Evolutionary conservation across 2,888 invertebrate species (phyloP), one percentile per base, ranked within the genome.

Genomic region (Nomada goodeniana): DNA sequence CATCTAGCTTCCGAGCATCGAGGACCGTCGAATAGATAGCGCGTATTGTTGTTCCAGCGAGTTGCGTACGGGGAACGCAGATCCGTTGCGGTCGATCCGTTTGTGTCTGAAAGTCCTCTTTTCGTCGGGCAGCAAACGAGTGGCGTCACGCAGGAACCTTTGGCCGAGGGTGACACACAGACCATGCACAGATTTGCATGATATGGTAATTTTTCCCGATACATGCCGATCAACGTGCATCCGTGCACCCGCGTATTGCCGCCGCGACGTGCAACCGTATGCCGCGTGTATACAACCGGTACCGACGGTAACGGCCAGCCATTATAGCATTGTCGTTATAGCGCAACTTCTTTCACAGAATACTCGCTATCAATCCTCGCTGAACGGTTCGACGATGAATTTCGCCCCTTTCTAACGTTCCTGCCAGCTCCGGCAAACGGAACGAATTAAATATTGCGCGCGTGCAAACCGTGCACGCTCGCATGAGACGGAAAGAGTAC

Each of bases 191-290:
- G 75, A 89, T 89, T 89, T 90, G 84, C 89, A 90, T 88, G 86
- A 90, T 89, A 90, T 90, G 89, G 82, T 89, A 90, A 90, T 90
- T 90, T 88, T 90, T 88, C 88, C 85, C 87, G 79, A 85, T 85
- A 82, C 79, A 80, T 72, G 72, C 57, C 68, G 64, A 9, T 59
- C 13, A 10, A n/a, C 7, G 55, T 29, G 18, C n/a, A 29, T 59
- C n/a, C 52, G 20, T 42, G 44, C 60, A 61, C 61, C 42, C 47
- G 20, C 23, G 26, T 55, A 73, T 64, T 9, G 53, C 13, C 20
- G 47, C 26, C 55, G 44, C 20, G n/a, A n/a, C n/a, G n/a, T n/a
- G 52, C 26, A 29, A 15, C 23, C 53, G 76, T 57, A 59, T 29
- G 59, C 53, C 15, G 18, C 64, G 52, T 50, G 59, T 29, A 50